Percentiles rank a stretch among this genome's conserved stretches.
phyloP scores from a whole-genome alignment of 2,797 vertebrate species.

The Enteromius anoplus region DNA sequence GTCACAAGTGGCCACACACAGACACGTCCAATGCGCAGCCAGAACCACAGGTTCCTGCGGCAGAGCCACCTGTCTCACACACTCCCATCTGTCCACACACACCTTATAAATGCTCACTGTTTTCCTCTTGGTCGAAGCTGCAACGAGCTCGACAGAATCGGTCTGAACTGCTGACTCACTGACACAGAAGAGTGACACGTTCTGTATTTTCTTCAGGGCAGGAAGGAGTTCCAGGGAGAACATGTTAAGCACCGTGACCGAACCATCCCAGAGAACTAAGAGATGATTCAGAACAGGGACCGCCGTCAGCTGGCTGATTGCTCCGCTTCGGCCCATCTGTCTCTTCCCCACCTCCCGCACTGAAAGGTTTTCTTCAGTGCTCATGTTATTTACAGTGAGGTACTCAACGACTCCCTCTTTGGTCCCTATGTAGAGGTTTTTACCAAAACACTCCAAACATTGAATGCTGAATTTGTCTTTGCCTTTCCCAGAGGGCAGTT shows the following conservation, averaged over 20 bases:
- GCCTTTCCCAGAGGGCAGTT: slow-evolving; percentile 63
- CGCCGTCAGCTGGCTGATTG: slow-evolving; percentile 66
- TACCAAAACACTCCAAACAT: slow-evolving; percentile 69
- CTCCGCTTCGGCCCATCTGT: slow-evolving; percentile 71
- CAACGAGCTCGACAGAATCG: slow-evolving; percentile 64
- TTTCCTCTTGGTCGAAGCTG: slow-evolving; percentile 68
- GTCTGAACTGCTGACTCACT: slow-evolving; percentile 38
- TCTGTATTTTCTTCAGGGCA: slow-evolving; percentile 71
- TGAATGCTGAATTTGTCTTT: slow-evolving; percentile 70
- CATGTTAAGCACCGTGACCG: slow-evolving; percentile 72
- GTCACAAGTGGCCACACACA: slow-evolving; percentile 71
- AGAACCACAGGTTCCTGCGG: slow-evolving; percentile 68
- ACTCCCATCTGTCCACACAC: slow-evolving; percentile 72
- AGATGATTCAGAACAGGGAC: slow-evolving; percentile 75
- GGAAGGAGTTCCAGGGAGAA: slow-evolving; percentile 72
- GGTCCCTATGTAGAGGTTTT: slow-evolving; percentile 71
- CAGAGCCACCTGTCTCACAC: slow-evolving; percentile 67
- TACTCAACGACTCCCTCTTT: slow-evolving; percentile 60
- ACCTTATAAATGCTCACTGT: slow-evolving; percentile 67
- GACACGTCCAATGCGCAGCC: slow-evolving; percentile 63
- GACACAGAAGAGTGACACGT: slow-evolving; percentile 68
- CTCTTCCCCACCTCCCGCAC: slow-evolving; percentile 63
- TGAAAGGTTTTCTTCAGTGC: slow-evolving; percentile 40
- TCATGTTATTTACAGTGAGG: slow-evolving; percentile 20
- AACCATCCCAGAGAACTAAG: slow-evolving; percentile 72